These are phyloP conservation scores for Ciconia boyciana DNA, from an alignment of 2,113 vertebrate species.

Conservation along the genomic window DNA sequence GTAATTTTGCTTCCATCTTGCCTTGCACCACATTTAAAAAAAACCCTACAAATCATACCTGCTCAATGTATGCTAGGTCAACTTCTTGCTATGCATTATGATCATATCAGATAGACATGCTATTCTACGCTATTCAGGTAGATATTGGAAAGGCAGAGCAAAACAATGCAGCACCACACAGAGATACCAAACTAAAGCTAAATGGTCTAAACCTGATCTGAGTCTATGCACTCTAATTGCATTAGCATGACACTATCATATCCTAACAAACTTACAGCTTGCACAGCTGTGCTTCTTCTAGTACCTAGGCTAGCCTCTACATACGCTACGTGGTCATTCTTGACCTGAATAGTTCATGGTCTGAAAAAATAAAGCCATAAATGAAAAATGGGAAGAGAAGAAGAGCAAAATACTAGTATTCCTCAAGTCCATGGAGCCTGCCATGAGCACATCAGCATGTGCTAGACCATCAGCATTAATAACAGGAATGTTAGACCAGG, in stretches of 20 bases:
- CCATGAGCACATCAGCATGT: neutral
- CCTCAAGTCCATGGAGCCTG: neutral
- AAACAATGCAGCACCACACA: neutral
- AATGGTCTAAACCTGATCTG: neutral
- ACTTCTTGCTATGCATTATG: neutral
- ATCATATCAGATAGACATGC: neutral
- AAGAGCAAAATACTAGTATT: neutral
- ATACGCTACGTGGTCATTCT: rapidly evolving
- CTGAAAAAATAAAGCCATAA: neutral
- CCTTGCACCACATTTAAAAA: neutral
- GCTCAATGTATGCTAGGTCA: neutral
- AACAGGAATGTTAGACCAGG: neutral
- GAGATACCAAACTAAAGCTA: neutral
- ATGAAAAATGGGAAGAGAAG: neutral
- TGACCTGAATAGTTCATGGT: neutral
- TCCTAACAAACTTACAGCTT: neutral
- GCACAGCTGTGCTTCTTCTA: neutral
- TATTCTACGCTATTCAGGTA: neutral
- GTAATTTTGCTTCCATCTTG: neutral
- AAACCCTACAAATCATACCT: neutral
- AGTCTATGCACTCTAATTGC: neutral
- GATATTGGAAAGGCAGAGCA: neutral
- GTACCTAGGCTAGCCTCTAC: neutral
- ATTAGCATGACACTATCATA: neutral
- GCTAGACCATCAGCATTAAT: neutral